phyloP scores from a whole-genome alignment of 2,113 vertebrate genomes.

The Gymnobelideus leadbeateri region DNA sequence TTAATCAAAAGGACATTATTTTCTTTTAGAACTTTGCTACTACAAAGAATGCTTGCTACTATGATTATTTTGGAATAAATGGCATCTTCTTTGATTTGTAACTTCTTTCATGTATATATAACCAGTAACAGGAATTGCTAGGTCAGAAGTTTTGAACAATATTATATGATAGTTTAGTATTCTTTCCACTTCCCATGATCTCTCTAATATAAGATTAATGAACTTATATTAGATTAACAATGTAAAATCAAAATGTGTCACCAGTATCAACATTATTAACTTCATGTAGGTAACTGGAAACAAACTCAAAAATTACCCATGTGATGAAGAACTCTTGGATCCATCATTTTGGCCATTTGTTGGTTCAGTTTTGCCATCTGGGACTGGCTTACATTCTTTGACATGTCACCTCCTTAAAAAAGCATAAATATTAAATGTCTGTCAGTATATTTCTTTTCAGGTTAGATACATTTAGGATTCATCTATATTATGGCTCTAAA shows the following conservation, averaged over 20 bases:
- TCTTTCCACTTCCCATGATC: neutral
- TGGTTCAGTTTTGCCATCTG: slow-evolving; percentile 99
- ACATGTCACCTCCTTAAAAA: slow-evolving; percentile 96
- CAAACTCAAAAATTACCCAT: slow-evolving; percentile 90
- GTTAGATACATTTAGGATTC: neutral
- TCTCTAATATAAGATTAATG: neutral
- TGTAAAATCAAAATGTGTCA: neutral
- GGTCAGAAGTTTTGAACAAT: neutral
- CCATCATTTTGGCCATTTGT: slow-evolving; percentile 99
- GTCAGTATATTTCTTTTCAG: neutral
- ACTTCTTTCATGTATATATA: neutral
- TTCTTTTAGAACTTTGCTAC: neutral
- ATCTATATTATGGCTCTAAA: neutral
- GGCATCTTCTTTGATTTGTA: neutral
- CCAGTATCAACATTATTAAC: neutral
- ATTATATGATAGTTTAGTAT: neutral
- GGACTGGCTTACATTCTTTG: slow-evolving; percentile 99
- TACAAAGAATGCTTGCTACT: neutral
- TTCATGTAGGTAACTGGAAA: slow-evolving; percentile 35
- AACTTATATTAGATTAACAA: neutral
- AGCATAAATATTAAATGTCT: neutral
- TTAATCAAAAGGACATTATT: neutral
- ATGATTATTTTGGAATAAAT: neutral
- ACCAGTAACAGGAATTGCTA: neutral
- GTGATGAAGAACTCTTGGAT: slow-evolving; percentile 98